These are phyloP conservation scores for Myocastor coypus DNA, from an alignment of 2,113 vertebrate species.

Conservation along the genomic window DNA sequence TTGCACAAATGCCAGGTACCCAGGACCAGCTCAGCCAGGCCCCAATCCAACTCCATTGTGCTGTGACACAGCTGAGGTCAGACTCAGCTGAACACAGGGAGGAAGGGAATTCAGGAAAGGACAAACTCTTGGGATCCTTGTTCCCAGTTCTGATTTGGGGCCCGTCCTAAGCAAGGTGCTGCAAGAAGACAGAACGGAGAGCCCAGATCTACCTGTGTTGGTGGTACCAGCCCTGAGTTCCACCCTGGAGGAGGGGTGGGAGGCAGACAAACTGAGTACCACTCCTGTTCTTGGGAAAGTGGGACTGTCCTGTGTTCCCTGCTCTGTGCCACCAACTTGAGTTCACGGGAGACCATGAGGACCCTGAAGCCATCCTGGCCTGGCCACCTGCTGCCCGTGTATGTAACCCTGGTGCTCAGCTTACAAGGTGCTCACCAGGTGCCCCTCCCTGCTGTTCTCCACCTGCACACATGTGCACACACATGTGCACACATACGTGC, in stretches of 20 bases:
- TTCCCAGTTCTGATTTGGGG: conserved; percentile 5
- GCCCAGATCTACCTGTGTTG: neutral
- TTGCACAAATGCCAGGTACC: conserved; percentile 63
- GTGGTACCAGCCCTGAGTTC: neutral
- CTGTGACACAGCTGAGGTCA: conserved; percentile 66
- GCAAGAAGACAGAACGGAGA: neutral
- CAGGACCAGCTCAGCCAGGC: conserved; percentile 21
- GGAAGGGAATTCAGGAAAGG: conserved; percentile 69
- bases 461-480: neutral
- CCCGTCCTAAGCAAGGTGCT: conserved; percentile 33
- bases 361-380: neutral
- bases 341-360: neutral
- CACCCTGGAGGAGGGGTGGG: neutral
- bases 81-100: conserved; percentile 60
- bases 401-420: neutral
- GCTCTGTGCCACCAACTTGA: neutral
- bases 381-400: neutral
- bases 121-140: conserved; percentile 20
- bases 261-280: neutral
- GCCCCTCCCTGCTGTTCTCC: rapidly evolving
- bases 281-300: neutral
- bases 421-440: neutral
- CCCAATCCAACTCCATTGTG: conserved; percentile 3
- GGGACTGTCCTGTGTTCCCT: neutral
- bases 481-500: no score